Evolutionary conservation across 2,797 vertebrate species (phyloP).

Genomic region (Danio tinwini): DNA sequence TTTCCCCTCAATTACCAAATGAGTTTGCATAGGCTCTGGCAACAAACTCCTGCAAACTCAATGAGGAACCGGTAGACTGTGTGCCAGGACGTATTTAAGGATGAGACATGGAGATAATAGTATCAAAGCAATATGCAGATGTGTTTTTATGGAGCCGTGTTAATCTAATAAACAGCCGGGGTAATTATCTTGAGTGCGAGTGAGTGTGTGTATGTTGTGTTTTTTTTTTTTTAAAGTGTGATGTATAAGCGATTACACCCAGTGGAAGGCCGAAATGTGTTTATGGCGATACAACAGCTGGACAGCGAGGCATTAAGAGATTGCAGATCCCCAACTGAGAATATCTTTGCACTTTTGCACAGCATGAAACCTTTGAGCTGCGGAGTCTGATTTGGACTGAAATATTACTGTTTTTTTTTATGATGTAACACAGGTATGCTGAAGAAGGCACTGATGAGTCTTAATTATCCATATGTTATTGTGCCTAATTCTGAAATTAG

Average conservation of each 20-base stretch:
- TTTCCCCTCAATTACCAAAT: constrained; percentile 71
- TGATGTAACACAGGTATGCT: background rate
- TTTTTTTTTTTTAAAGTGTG: constrained; percentile 41
- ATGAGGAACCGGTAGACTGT: constrained; percentile 61
- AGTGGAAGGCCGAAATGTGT: constrained; percentile 45
- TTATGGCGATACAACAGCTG: constrained; percentile 60
- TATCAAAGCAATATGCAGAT: constrained; percentile 67
- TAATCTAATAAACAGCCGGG: constrained; percentile 66
- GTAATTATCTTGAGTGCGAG: constrained; percentile 65
- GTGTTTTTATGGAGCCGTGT: constrained; percentile 62
- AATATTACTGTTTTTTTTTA: background rate
- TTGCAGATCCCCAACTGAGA: constrained; percentile 23
- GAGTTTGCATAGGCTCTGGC: constrained; percentile 64
- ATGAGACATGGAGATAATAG: constrained; percentile 72
- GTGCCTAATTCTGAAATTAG: constrained; percentile 31
- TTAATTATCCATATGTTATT: constrained; percentile 78
- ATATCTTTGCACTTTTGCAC: constrained; percentile 11
- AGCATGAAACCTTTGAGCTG: constrained; percentile 50
- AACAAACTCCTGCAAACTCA: constrained; percentile 45
- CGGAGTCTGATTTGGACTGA: constrained; percentile 35
- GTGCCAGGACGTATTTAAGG: constrained; percentile 65
- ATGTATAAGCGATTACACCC: constrained; percentile 58
- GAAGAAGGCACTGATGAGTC: constrained; percentile 74
- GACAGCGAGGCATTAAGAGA: constrained; percentile 56
- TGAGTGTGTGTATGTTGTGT: constrained; percentile 27